These are phyloP conservation scores for Mystacornis crossleyi DNA, from an alignment of 2,113 vertebrate genomes.

Conservation along the genomic window DNA sequence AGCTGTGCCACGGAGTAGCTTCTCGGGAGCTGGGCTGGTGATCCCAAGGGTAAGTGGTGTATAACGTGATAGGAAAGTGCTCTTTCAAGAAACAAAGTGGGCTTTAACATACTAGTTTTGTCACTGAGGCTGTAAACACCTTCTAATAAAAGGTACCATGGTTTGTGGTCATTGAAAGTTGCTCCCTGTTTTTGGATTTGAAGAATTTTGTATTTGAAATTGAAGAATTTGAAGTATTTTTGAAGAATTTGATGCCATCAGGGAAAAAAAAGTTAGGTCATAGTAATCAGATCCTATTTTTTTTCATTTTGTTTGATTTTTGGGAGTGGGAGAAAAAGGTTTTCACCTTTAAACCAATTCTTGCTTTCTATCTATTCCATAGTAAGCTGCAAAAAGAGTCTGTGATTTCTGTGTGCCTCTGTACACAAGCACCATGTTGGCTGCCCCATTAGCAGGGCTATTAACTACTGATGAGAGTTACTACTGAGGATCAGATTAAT, in stretches of 20 bases:
- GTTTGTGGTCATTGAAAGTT: neutral
- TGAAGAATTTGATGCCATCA: neutral
- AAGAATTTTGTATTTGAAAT: neutral
- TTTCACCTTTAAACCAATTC: neutral
- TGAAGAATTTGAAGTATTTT: neutral
- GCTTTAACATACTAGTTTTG: neutral
- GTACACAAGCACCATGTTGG: neutral
- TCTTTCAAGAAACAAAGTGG: neutral
- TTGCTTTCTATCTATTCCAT: neutral
- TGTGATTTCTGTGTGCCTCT: neutral
- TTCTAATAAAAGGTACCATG: neutral
- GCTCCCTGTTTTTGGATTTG: neutral
- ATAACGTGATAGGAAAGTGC: neutral
- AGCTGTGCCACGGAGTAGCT: neutral
- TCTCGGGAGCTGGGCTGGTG: neutral
- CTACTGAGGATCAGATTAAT: neutral
- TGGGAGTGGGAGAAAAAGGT: accelerated
- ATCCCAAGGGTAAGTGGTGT: neutral
- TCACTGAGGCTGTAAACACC: neutral
- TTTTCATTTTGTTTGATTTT: neutral
- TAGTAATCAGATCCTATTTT: neutral
- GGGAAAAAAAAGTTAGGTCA: neutral
- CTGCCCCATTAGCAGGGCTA: neutral
- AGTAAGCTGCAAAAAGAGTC: neutral
- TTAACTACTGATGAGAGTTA: neutral